These are phyloP conservation scores for Girardia tigrina DNA, from an alignment of 2,888 invertebrate genomes.

Conservation along the genomic window DNA sequence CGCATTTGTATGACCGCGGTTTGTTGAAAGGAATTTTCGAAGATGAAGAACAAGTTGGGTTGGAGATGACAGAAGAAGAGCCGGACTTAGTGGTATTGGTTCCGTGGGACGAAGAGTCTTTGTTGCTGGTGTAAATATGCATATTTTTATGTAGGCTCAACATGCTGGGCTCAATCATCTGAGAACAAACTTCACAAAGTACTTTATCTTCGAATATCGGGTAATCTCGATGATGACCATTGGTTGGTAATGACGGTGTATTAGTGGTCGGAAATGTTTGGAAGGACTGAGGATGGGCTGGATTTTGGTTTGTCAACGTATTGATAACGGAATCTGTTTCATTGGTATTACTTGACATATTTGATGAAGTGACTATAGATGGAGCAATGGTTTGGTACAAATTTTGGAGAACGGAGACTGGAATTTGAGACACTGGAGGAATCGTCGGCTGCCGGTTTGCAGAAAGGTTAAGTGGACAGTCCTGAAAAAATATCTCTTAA, in stretches of 20 bases:
- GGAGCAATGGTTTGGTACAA: not conserved
- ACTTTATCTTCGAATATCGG: not conserved
- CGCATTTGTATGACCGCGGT: constrained; percentile 86
- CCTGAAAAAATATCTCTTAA: not conserved
- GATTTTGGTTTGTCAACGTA: constrained; percentile 24
- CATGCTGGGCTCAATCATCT: not conserved
- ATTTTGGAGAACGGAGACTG: not conserved
- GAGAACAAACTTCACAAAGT: not conserved
- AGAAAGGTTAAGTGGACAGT: constrained; percentile 27
- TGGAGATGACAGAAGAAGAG: not conserved
- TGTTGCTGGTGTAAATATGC: not conserved
- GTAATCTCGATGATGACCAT: not conserved
- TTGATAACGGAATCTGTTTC: not conserved
- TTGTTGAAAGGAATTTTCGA: constrained; percentile 55
- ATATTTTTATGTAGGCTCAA: not conserved
- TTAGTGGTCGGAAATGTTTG: not conserved
- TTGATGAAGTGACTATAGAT: not conserved
- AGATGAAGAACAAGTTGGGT: not conserved
- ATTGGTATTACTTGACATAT: not conserved
- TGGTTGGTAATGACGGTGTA: not conserved
- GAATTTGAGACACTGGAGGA: not conserved
- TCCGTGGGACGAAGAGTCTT: not conserved
- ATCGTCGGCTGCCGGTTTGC: not conserved
- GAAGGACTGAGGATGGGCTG: not conserved
- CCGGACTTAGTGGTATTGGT: not conserved